phyloP scores from a whole-genome alignment of 2,113 vertebrate species.

The Picathartes gymnocephalus region DNA sequence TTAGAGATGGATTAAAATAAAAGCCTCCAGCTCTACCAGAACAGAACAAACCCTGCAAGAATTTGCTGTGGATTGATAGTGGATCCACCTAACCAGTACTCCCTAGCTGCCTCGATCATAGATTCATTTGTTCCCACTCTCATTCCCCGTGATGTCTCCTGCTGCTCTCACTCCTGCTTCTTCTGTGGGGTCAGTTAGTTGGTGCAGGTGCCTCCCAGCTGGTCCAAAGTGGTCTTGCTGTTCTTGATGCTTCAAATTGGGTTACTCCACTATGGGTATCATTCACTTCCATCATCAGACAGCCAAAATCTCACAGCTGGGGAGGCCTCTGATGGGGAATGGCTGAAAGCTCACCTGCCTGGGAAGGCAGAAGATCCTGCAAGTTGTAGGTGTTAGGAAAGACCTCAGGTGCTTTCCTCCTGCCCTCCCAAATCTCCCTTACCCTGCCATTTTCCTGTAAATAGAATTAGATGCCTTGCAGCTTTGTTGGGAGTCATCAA shows the following conservation, averaged over 20 bases:
- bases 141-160: not conserved
- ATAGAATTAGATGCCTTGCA: not conserved
- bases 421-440: not conserved
- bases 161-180: not conserved
- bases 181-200: accelerated
- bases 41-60: not conserved
- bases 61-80: not conserved
- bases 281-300: not conserved
- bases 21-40: not conserved
- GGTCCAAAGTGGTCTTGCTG: not conserved
- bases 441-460: not conserved
- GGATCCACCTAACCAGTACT: not conserved
- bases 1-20: not conserved
- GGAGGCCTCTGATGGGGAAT: not conserved
- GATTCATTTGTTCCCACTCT: not conserved
- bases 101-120: not conserved
- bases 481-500: not conserved
- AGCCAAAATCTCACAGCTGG: not conserved
- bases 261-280: not conserved
- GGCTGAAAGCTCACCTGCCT: not conserved
- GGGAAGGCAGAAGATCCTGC: not conserved
- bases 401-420: not conserved
- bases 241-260: not conserved
- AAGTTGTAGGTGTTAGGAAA: not conserved
- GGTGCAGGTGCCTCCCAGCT: not conserved